Conservation (phyloP, 2,888 invertebrate genomes). For the Asteroscopus sphinx region DNA sequence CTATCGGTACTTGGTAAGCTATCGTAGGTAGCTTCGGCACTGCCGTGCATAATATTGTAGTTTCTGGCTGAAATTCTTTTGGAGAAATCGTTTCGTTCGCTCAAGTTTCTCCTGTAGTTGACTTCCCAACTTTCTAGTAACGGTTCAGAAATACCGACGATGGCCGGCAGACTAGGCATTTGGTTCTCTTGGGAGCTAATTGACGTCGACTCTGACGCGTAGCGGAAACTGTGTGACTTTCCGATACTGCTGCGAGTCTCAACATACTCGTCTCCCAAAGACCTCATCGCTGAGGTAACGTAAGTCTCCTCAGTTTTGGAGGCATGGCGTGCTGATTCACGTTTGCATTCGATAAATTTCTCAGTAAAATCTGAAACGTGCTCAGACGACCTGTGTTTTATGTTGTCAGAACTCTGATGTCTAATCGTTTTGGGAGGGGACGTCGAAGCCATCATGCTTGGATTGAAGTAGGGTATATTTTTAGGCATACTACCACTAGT, state of each 20-base stretch:
- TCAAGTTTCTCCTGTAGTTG: slow-evolving; percentile 84
- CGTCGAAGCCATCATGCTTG: slow-evolving; percentile 74
- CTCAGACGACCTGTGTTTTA: slow-evolving; percentile 81
- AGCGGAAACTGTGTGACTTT: slow-evolving; percentile 93
- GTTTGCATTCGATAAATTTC: slow-evolving; percentile 73
- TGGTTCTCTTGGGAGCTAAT: slow-evolving; percentile 86
- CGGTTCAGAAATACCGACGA: slow-evolving; percentile 87
- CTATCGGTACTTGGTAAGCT: slow-evolving; percentile 86
- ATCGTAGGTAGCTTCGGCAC: slow-evolving; percentile 80
- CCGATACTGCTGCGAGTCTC: slow-evolving; percentile 90
- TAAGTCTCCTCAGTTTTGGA: slow-evolving; percentile 80
- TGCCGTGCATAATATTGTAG: slow-evolving; percentile 76
- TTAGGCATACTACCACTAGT: slow-evolving; percentile 85
- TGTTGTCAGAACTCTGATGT: slow-evolving; percentile 83
- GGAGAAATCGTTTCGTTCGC: slow-evolving; percentile 79
- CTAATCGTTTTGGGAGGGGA: slow-evolving; percentile 81
- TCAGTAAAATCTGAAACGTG: slow-evolving; percentile 78
- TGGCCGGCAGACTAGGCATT: slow-evolving; percentile 87
- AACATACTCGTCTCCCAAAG: slow-evolving; percentile 83
- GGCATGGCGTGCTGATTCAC: slow-evolving; percentile 71
- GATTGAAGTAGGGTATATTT: slow-evolving; percentile 82
- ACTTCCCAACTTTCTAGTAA: slow-evolving; percentile 88
- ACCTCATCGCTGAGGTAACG: slow-evolving; percentile 76
- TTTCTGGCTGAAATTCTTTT: slow-evolving; percentile 84
- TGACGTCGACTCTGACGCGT: slow-evolving; percentile 87